Conservation (phyloP, 1,140 invertebrate species). For the Himalopsyche phryganea region DNA sequence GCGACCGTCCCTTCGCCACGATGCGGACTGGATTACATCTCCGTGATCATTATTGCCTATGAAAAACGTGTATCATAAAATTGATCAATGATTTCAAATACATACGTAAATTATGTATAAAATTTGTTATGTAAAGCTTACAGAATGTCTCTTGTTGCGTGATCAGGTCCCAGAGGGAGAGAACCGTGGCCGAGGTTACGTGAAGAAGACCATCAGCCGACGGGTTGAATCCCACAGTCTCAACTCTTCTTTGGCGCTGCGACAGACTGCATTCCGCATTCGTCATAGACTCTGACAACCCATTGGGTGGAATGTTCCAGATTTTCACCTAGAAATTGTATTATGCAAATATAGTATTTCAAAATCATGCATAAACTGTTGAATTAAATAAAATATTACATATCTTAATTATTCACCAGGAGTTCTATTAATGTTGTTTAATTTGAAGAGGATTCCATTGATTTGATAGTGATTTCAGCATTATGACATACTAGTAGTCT, state of each 20-base stretch:
- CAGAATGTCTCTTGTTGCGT: slow-evolving; percentile 77
- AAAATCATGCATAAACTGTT: too few relatives aligned
- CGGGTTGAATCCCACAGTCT: slow-evolving; percentile 84
- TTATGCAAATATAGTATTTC: too few relatives aligned
- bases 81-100: too few relatives aligned
- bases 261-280: slow-evolving; percentile 78
- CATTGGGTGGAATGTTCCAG: slow-evolving; percentile 79
- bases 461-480: too few relatives aligned
- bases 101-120: too few relatives aligned
- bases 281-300: slow-evolving; percentile 72
- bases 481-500: too few relatives aligned
- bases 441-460: too few relatives aligned
- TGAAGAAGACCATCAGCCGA: slow-evolving; percentile 80
- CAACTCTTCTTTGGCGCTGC: slow-evolving; percentile 76
- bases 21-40: slow-evolving; percentile 80
- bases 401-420: too few relatives aligned
- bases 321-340: slow-evolving; percentile 67
- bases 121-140: too few relatives aligned
- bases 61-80: too few relatives aligned
- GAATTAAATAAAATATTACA: too few relatives aligned
- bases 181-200: slow-evolving; percentile 73
- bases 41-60: slow-evolving; percentile 72
- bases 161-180: slow-evolving; percentile 85
- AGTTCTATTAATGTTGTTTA: too few relatives aligned
- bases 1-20: slow-evolving; percentile 80